Percentiles rank a stretch among this genome's conserved stretches.
These are phyloP conservation scores for Barypeithes pellucidus DNA, from an alignment of 2,888 invertebrate species.

Conservation along the genomic window DNA sequence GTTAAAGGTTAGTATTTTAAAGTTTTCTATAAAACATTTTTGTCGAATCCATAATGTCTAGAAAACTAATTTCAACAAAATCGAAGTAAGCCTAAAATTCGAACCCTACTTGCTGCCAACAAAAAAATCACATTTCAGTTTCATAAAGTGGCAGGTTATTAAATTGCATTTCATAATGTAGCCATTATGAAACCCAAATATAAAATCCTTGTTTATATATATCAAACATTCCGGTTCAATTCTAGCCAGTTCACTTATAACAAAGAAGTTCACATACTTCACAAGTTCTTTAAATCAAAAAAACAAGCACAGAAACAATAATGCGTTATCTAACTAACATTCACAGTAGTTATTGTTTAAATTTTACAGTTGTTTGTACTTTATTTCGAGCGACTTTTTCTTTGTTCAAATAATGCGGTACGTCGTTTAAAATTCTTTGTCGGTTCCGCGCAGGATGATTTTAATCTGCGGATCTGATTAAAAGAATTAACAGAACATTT, in stretches of 20 bases:
- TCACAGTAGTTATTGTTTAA: slow-evolving; percentile 12
- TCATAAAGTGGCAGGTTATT: no score
- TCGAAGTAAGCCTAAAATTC: no score
- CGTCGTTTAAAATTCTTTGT: slow-evolving; percentile 7
- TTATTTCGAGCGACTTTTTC: slow-evolving; percentile 13
- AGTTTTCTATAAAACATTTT: no score
- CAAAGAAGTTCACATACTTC: slow-evolving; percentile 1
- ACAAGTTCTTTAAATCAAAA: slow-evolving; percentile 3
- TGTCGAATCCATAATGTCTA: no score
- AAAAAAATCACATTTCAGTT: no score
- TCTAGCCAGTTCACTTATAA: neutral
- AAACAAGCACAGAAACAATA: slow-evolving; percentile 15
- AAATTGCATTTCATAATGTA: no score
- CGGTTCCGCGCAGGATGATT: neutral
- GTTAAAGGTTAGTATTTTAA: no score
- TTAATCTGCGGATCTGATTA: slow-evolving; percentile 8
- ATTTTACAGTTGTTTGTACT: slow-evolving; percentile 9
- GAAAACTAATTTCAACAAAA: no score
- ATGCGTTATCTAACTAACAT: slow-evolving; percentile 6
- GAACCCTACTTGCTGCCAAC: no score
- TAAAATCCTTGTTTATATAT: neutral
- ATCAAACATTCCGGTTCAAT: neutral
- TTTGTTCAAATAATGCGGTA: slow-evolving; percentile 4
- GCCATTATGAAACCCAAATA: no score
- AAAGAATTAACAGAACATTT: slow-evolving; percentile 3